phyloP scores from a whole-genome alignment of 2,888 invertebrate genomes.

The Rhimphoctona megacephalus region DNA sequence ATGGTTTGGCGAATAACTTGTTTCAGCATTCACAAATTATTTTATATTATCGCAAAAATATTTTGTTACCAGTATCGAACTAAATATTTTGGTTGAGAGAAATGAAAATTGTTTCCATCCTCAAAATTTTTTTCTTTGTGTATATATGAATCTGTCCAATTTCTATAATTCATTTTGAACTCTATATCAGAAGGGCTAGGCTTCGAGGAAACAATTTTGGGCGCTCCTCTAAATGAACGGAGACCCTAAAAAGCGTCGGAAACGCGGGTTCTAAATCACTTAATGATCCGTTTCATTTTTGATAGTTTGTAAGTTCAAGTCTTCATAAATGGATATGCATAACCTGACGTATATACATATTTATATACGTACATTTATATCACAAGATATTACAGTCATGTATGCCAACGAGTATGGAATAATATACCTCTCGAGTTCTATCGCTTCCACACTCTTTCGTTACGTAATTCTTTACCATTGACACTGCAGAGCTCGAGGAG shows the following conservation, averaged over 20 bases:
- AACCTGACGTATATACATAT: conserved; percentile 45
- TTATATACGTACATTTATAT: conserved; percentile 37
- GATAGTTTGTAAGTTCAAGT: conserved; percentile 57
- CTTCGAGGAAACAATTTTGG: conserved; percentile 64
- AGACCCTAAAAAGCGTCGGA: conserved; percentile 32
- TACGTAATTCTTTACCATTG: conserved; percentile 71
- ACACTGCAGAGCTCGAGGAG: conserved; percentile 45
- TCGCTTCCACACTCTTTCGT: conserved; percentile 71
- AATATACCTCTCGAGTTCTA: conserved; percentile 61
- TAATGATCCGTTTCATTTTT: conserved; percentile 75
- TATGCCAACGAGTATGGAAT: background rate
- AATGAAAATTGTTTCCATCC: too few species aligned
- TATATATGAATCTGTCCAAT: conserved; percentile 2
- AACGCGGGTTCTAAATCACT: conserved; percentile 64
- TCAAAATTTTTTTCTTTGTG: too few species aligned
- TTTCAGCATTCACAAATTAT: too few species aligned
- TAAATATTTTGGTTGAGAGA: too few species aligned
- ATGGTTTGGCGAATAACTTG: too few species aligned
- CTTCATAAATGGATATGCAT: conserved; percentile 27
- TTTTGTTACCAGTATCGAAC: too few species aligned
- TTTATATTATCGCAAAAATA: too few species aligned
- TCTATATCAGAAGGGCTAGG: conserved; percentile 40
- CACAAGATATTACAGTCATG: background rate
- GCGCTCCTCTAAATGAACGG: conserved; percentile 44
- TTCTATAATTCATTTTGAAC: conserved; percentile 18